Conservation (phyloP, 2,113 vertebrate species). For the Gracilinanus agilis region DNA sequence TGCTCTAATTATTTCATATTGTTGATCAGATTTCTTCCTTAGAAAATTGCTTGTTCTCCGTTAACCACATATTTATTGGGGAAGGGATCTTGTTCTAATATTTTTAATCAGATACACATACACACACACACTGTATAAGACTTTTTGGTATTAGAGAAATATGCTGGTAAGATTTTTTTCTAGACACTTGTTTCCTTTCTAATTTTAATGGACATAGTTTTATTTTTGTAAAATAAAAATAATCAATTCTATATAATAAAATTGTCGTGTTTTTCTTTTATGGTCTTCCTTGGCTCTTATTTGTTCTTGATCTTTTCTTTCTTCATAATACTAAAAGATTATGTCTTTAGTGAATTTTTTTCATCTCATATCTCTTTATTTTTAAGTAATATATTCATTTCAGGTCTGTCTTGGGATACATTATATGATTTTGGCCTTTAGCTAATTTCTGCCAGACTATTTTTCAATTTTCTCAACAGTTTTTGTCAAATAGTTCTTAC, state of each 20-base stretch:
- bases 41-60: neutral
- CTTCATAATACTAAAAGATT: neutral
- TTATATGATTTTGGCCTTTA: too few relatives aligned
- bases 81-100: neutral
- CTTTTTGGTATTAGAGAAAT: neutral
- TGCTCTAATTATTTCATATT: neutral
- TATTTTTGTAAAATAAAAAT: neutral
- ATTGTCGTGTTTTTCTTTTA: neutral
- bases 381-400: too few relatives aligned
- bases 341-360: neutral
- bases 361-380: neutral
- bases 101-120: neutral
- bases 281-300: neutral
- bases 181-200: neutral
- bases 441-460: too few relatives aligned
- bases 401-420: too few relatives aligned
- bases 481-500: too few relatives aligned
- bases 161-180: neutral
- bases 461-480: too few relatives aligned
- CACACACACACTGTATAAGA: neutral
- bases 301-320: neutral
- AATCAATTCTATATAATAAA: neutral
- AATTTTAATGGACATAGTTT: neutral
- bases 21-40: neutral
- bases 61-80: neutral